These are phyloP conservation scores for Entomobrya multifasciata DNA, from an alignment of 2,888 invertebrate species.

Conservation along the genomic window DNA sequence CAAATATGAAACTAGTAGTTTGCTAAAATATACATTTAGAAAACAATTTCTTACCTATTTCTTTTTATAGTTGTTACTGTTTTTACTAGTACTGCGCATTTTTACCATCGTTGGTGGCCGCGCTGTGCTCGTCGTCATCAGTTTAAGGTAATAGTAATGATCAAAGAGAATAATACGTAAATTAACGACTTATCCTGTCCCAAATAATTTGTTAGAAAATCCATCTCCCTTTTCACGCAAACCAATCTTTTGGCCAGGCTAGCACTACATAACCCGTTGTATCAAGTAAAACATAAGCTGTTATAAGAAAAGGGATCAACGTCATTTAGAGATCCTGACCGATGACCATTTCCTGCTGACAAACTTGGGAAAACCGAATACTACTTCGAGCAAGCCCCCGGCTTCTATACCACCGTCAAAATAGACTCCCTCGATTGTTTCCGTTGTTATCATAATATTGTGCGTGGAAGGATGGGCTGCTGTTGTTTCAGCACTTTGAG, in stretches of 20 bases:
- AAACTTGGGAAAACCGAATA: no score
- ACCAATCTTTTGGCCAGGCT: no score
- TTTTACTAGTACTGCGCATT: background rate
- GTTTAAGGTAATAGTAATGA: background rate
- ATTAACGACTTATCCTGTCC: background rate
- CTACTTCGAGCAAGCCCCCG: no score
- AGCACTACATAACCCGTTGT: background rate
- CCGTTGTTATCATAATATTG: background rate
- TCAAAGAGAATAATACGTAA: conserved; percentile 37
- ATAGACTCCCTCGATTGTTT: background rate
- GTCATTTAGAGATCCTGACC: conserved; percentile 34
- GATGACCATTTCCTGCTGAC: conserved; percentile 56
- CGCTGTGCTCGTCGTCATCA: conserved; percentile 16
- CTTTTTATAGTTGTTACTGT: background rate
- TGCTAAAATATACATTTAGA: no score
- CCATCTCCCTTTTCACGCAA: background rate
- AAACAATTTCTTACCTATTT: background rate
- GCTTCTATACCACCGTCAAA: background rate
- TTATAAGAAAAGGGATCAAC: conserved; percentile 22
- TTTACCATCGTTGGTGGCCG: background rate
- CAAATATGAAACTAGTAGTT: conserved; percentile 4
- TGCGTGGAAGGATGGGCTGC: conserved; percentile 70
- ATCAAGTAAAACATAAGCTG: background rate
- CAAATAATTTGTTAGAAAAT: conserved; percentile 21
- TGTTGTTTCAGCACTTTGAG: conserved; percentile 74